Conservation (phyloP, 2,113 vertebrate genomes). For the Oenanthe oenanthe region DNA sequence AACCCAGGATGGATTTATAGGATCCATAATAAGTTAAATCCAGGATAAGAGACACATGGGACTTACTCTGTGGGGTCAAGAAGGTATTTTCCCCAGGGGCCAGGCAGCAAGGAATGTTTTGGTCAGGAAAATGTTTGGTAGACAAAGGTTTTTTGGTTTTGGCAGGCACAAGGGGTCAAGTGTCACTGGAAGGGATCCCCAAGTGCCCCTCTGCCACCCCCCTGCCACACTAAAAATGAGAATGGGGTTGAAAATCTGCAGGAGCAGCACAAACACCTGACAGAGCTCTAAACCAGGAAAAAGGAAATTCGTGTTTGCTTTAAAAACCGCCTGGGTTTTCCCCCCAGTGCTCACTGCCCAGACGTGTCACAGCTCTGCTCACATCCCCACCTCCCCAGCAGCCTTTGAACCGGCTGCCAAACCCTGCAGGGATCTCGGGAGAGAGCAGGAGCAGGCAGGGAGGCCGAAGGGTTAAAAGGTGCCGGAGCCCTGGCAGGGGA, state of each 20-base stretch:
- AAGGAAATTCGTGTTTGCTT: constrained; percentile 5
- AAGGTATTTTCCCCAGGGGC: background rate
- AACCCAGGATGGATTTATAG: background rate
- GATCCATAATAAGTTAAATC: background rate
- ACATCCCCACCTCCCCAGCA: background rate
- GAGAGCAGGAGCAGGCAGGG: background rate
- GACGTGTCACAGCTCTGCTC: background rate
- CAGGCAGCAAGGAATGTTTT: background rate
- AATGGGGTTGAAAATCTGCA: background rate
- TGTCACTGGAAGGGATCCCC: background rate
- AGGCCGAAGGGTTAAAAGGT: background rate
- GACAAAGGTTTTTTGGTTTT: background rate
- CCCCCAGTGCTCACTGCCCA: background rate
- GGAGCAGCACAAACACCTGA: background rate
- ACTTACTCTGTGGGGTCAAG: background rate
- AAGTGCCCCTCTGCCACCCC: background rate
- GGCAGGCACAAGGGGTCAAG: accelerated
- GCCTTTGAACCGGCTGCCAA: background rate
- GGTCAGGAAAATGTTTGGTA: background rate
- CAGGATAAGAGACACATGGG: background rate
- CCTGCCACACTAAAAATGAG: background rate
- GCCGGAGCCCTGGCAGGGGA: accelerated
- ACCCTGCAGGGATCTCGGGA: accelerated
- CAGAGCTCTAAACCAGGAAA: background rate
- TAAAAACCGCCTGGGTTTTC: background rate